phyloP scores from a whole-genome alignment of 2,113 vertebrate genomes.

The Microcebus tavaratra region DNA sequence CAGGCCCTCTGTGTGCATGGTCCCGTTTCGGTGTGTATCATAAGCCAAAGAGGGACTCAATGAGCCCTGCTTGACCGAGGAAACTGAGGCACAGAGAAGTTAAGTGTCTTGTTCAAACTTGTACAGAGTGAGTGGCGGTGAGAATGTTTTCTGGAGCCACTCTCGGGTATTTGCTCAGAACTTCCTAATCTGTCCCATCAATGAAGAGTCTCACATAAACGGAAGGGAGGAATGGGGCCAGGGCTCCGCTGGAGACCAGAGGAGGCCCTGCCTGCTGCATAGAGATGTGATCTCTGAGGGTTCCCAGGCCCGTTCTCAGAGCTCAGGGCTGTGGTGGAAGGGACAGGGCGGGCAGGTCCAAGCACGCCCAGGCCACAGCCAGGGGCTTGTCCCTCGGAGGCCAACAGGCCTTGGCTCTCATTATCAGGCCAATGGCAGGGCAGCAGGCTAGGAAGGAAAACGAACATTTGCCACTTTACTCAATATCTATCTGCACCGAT shows the following conservation, averaged over 20 bases:
- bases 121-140: not conserved
- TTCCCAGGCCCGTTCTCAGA: not conserved
- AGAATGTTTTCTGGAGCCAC: not conserved
- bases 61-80: not conserved
- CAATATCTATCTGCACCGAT: not conserved
- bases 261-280: not conserved
- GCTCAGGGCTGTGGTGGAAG: not conserved
- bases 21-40: not conserved
- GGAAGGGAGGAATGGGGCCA: not conserved
- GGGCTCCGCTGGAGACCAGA: not conserved
- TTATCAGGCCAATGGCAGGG: not conserved
- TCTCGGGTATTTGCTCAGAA: not conserved
- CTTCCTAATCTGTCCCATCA: not conserved
- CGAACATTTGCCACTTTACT: not conserved
- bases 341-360: not conserved
- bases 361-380: not conserved
- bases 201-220: not conserved
- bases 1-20: accelerated
- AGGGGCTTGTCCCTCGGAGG: not conserved
- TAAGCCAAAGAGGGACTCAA: not conserved
- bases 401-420: not conserved
- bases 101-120: not conserved
- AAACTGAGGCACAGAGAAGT: not conserved
- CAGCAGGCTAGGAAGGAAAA: not conserved
- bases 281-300: not conserved